These are phyloP conservation scores for Harpagifer antarcticus DNA, from an alignment of 2,797 vertebrate species.

Conservation along the genomic window DNA sequence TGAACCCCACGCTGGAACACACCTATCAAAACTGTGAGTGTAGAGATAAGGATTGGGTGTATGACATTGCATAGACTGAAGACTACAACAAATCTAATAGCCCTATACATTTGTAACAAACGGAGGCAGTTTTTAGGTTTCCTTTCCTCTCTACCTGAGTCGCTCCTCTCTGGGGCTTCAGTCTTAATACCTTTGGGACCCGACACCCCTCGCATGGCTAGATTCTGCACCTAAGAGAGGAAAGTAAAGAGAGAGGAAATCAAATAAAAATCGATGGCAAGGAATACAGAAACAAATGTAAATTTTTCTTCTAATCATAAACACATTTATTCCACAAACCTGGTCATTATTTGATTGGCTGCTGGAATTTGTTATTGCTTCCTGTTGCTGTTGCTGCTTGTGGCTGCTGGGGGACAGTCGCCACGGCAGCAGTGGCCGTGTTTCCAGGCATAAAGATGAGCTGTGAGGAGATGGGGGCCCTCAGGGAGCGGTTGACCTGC, in stretches of 20 bases:
- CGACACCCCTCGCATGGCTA: slow-evolving; percentile 90
- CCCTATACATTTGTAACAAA: neutral
- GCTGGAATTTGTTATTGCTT: slow-evolving; percentile 85
- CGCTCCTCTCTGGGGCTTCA: slow-evolving; percentile 81
- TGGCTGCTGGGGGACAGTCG: slow-evolving; percentile 81
- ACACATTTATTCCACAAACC: slow-evolving; percentile 73
- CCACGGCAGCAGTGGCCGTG: slow-evolving; percentile 90
- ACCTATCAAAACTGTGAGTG: no score
- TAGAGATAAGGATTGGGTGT: no score
- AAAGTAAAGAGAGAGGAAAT: neutral
- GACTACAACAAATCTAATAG: neutral
- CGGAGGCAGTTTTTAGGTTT: neutral
- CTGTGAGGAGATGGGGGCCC: slow-evolving; percentile 93
- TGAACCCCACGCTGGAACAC: no score
- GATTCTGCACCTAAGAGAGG: slow-evolving; percentile 89
- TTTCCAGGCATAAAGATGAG: slow-evolving; percentile 98
- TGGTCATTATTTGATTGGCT: slow-evolving; percentile 92
- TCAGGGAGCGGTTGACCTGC: slow-evolving; percentile 86
- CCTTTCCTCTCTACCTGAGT: slow-evolving; percentile 71
- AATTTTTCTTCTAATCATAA: no score
- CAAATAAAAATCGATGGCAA: no score
- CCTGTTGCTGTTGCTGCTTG: slow-evolving; percentile 79
- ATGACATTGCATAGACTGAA: no score
- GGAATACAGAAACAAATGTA: neutral
- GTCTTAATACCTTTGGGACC: slow-evolving; percentile 83